These are phyloP conservation scores for Sorex araneus DNA, from an alignment of 2,113 vertebrate species.

Conservation along the genomic window DNA sequence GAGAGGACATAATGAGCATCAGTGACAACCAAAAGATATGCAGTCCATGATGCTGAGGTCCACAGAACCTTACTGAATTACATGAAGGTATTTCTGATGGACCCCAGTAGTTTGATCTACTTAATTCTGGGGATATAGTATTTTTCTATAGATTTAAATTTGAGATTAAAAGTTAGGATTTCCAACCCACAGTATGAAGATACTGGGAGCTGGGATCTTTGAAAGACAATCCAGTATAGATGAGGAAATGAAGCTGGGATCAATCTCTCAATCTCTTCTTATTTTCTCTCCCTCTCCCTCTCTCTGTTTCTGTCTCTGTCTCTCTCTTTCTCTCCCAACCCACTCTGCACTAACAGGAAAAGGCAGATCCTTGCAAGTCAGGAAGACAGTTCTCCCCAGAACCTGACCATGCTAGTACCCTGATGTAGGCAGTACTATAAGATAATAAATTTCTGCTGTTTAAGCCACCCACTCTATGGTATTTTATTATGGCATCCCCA, in stretches of 20 bases:
- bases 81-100: accelerated
- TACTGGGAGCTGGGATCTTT: background rate
- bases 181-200: background rate
- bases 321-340: background rate
- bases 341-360: background rate
- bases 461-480: constrained; percentile 40
- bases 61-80: background rate
- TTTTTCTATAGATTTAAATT: background rate
- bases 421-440: background rate
- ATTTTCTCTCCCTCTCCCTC: background rate
- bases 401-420: background rate
- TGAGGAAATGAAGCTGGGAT: background rate
- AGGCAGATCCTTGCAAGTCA: background rate
- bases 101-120: background rate
- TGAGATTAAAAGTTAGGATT: background rate
- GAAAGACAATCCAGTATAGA: background rate
- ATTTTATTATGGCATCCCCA: constrained; percentile 70
- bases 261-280: no score
- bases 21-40: background rate
- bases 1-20: background rate
- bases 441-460: constrained; percentile 48
- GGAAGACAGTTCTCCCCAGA: background rate
- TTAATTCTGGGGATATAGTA: background rate
- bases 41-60: background rate
- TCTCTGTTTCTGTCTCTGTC: background rate